These are phyloP conservation scores for Caradrina clavipalpis DNA, from an alignment of 2,888 invertebrate species.

Conservation along the genomic window DNA sequence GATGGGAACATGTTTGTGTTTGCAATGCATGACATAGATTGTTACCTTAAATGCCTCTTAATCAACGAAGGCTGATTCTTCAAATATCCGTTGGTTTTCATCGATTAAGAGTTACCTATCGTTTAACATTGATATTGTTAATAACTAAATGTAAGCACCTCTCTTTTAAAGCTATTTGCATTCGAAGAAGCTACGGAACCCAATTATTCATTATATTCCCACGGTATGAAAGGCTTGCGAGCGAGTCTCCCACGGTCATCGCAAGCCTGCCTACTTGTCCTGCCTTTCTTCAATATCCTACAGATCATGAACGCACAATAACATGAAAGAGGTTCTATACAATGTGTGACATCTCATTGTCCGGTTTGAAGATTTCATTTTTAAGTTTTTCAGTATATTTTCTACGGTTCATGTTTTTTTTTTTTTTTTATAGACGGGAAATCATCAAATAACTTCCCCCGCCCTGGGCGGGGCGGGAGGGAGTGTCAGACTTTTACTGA, in stretches of 20 bases:
- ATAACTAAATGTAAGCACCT: neutral
- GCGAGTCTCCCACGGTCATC: constrained; percentile 72
- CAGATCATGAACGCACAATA: constrained; percentile 43
- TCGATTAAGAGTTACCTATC: neutral
- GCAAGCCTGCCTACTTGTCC: constrained; percentile 52
- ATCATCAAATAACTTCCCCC: too few relatives aligned
- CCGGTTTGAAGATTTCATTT: constrained; percentile 43
- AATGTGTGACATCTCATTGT: constrained; percentile 48
- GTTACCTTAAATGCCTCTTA: too few relatives aligned
- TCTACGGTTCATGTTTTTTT: neutral
- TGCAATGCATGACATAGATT: too few relatives aligned
- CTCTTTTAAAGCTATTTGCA: constrained; percentile 7
- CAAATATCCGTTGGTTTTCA: neutral
- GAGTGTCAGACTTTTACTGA: too few relatives aligned
- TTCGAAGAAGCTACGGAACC: constrained; percentile 27
- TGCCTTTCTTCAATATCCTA: constrained; percentile 58
- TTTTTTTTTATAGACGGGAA: too few relatives aligned
- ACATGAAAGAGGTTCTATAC: constrained; percentile 18
- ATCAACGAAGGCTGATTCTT: too few relatives aligned
- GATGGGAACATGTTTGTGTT: too few relatives aligned
- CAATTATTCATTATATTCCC: constrained; percentile 65
- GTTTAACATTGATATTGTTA: neutral
- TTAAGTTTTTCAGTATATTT: constrained; percentile 10
- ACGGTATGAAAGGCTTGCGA: constrained; percentile 70
- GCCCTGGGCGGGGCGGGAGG: too few relatives aligned